A percentile compares a stretch with the other conserved stretches of the same genome.
These are phyloP conservation scores for Neosilurus mollespiculum DNA, from an alignment of 2,797 vertebrate genomes.

Conservation along the genomic window DNA sequence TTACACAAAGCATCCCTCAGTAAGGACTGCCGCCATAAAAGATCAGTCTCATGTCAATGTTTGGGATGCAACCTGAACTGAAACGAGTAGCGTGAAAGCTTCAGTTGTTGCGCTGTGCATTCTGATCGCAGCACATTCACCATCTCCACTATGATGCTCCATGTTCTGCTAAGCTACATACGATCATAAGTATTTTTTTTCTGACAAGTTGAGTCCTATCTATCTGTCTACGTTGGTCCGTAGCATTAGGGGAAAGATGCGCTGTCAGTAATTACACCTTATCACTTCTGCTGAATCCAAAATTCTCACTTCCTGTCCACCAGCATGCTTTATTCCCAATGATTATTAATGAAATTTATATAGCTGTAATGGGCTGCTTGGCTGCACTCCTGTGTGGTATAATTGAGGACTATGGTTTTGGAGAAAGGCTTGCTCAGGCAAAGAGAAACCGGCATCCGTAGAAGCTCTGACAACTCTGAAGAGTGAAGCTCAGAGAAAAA, in stretches of 20 bases:
- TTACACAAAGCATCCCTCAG: neutral
- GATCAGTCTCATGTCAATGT: neutral
- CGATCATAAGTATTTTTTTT: neutral
- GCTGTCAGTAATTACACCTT: neutral
- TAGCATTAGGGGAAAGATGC: neutral
- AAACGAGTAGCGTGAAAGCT: neutral
- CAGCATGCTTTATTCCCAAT: neutral
- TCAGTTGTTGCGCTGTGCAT: neutral
- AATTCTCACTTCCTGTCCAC: neutral
- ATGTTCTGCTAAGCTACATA: neutral
- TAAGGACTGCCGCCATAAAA: neutral
- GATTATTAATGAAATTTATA: constrained; percentile 6
- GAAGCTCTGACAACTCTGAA: constrained; percentile 62
- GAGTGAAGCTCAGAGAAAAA: constrained; percentile 21
- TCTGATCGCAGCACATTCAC: neutral
- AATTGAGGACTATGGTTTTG: constrained; percentile 33
- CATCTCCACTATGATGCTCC: neutral
- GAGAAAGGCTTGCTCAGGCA: constrained; percentile 48
- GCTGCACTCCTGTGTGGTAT: constrained; percentile 32
- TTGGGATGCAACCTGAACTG: neutral
- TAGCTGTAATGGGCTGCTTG: constrained; percentile 50
- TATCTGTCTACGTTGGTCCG: neutral
- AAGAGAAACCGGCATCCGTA: constrained; percentile 2
- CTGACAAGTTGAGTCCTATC: neutral
- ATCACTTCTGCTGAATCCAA: constrained; percentile 8